Evolutionary conservation across 2,113 vertebrate genomes (phyloP), one percentile per base, ranked within the genome.

Genomic region (Malaclemys terrapin): DNA sequence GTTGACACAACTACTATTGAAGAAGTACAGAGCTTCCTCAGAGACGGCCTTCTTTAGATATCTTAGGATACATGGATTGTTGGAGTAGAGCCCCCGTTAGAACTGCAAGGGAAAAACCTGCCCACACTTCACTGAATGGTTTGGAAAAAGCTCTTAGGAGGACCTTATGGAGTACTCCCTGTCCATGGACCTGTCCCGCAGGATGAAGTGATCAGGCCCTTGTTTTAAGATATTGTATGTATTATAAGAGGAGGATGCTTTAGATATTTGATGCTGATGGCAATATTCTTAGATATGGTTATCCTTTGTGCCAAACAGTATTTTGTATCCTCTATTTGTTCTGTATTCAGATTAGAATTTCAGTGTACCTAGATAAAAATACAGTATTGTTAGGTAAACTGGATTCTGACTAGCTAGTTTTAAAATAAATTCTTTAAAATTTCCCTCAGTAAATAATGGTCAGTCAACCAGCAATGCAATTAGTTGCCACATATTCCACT

Each of bases 341-440:
- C 31, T n/a, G 5, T 52, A 17, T 78, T 93, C 95, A 59, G 35
- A 11, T n/a, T 2, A 53, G 72, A 91, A 84, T 90, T 22, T 8
- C 65, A 52, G 25, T 2, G 88, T 54, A 93, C 12, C 10, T 14
- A 56, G 69, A 85, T 78, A 17, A 29, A 5, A 59, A 3, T 84
- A 27, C 5, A 1, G 1, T 12, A 13, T 0, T 75, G 5, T 49
- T 49, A 27, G 1, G 62, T 62, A 89, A 87, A 11, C 10, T n/a
- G 17, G 5, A 45, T 81, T 78, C 53, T 31, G 4, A n/a, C 2
- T 10, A 38, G 10, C 20, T 93, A 59, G 35, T 62, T 85, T 79
- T 91, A n/a, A 93, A 35, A 72, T n/a, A 72, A 7, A 38, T 38
- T 38, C 4, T 38, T 38, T 19, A 20, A 38, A 9, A 31, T 10